Evolutionary conservation across 2,888 invertebrate genomes (phyloP), one percentile per base, ranked within the genome.

Genomic region (Xanthorhoe designata): DNA sequence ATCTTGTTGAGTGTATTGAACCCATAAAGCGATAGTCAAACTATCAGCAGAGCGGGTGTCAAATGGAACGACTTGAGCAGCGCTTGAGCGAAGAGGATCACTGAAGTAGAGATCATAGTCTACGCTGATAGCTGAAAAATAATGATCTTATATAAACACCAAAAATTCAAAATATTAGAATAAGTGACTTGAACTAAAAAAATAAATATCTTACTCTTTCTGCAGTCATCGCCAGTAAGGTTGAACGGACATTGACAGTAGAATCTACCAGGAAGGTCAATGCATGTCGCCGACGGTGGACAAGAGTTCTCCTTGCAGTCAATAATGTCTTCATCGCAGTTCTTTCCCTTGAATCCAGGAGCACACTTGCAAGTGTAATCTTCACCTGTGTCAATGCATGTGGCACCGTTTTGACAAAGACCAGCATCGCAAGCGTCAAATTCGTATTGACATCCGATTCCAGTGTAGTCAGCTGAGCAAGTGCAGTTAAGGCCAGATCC

Each of bases 201-300:
- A 13, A 13, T 13, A 13, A 19, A 45, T 49, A 15, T 59, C 95
- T 94, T 94, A 98, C 98, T 96, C 94, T 99, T 99, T 83, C 98
- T 95, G 82, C 99, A 99, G 82, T 98, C 98, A 83, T 98, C 98
- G 58, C 99, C 99, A 19, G 99, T 99, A 79, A 98, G 95, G 83
- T 99, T 99, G 87, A 99, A 98, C 8, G 99, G 98, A 94, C 99
- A 99, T 86, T 98, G 98, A 81, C 99, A 99, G 85, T 98, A 98
- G 94, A 98, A 98, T 78, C 96, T 96, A 75, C 97, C 97, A 51
- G 97, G 98, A 54, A 98, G 92, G 88, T 98, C 98, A 74, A 98
- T 97, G 82, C 98, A 99, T 2, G 96, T 97, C 0, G 98, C 98
- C 10, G 98, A 98, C 59, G 98, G 98, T 57, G 98, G 98, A 82